Conservation (phyloP, 2,888 invertebrate species). For the Perdita meconis region DNA sequence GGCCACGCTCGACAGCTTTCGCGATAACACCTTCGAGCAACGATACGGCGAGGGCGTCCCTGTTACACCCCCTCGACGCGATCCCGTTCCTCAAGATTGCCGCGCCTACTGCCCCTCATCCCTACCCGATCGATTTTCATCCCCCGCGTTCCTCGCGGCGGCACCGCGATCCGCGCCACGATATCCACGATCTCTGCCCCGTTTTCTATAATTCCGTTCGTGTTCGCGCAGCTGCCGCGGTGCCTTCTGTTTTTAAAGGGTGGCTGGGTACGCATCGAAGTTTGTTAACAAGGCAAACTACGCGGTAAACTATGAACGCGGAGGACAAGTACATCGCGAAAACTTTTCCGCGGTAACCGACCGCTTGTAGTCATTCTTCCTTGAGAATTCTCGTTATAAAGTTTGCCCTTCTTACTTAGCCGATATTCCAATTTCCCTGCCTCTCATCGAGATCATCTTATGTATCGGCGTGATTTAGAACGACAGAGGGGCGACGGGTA, state of each 20-base stretch:
- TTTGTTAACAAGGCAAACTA: constrained; percentile 66
- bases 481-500: not conserved
- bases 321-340: constrained; percentile 53
- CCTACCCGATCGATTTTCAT: not conserved
- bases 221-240: not conserved
- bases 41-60: constrained; percentile 26
- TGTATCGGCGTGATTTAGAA: too few species aligned
- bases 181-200: too few species aligned
- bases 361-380: constrained; percentile 59
- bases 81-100: not conserved
- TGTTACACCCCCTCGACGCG: constrained; percentile 26
- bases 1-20: constrained; percentile 34
- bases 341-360: constrained; percentile 59
- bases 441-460: constrained; percentile 10
- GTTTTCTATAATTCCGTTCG: constrained; percentile 1
- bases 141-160: too few species aligned
- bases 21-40: constrained; percentile 40
- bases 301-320: constrained; percentile 54
- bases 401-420: constrained; percentile 41
- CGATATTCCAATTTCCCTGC: constrained; percentile 58
- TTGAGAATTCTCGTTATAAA: constrained; percentile 70
- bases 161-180: too few species aligned
- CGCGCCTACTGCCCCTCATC: not conserved
- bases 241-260: constrained; percentile 26
- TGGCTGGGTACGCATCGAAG: constrained; percentile 48